Conservation (phyloP, 2,888 invertebrate genomes). For the Ormyrus labotus region DNA sequence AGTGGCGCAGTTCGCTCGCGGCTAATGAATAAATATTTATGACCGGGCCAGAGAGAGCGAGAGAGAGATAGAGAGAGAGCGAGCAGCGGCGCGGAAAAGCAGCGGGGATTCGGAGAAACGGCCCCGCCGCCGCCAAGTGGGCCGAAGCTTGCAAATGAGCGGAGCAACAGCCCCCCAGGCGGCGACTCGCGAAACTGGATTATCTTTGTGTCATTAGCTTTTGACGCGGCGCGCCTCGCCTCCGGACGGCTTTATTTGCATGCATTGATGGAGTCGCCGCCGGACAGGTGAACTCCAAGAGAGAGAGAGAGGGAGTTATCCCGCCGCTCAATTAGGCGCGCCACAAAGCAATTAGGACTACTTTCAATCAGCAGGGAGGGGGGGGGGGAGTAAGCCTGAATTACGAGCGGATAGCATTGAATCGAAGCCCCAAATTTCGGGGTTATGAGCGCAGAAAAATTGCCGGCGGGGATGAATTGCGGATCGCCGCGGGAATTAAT, state of each 20-base stretch:
- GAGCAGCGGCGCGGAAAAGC: not conserved
- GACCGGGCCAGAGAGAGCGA: not conserved
- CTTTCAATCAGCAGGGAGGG: conserved; percentile 25
- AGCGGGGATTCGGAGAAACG: conserved; percentile 23
- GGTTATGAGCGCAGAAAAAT: no score
- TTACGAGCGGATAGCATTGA: no score
- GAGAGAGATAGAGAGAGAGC: no score
- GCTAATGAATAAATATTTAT: conserved; percentile 49
- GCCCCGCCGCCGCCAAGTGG: not conserved
- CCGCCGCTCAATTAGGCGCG: conserved; percentile 11
- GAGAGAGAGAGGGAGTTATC: not conserved
- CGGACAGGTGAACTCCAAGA: conserved; percentile 15
- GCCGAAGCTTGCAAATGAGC: conserved; percentile 35
- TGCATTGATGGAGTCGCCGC: conserved; percentile 63
- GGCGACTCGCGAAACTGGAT: conserved; percentile 53
- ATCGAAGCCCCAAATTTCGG: no score
- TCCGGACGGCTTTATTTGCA: conserved; percentile 62
- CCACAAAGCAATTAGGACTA: conserved; percentile 41
- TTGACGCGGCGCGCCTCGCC: conserved; percentile 62
- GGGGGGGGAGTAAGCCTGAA: no score
- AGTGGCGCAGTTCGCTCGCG: no score
- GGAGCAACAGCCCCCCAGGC: not conserved
- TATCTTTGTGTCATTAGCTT: conserved; percentile 74
- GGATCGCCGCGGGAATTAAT: no score
- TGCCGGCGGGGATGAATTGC: no score